Base-by-base conservation (phyloP, 2,113 vertebrate genomes). In the Phrynocephalus versicolor region DNA sequence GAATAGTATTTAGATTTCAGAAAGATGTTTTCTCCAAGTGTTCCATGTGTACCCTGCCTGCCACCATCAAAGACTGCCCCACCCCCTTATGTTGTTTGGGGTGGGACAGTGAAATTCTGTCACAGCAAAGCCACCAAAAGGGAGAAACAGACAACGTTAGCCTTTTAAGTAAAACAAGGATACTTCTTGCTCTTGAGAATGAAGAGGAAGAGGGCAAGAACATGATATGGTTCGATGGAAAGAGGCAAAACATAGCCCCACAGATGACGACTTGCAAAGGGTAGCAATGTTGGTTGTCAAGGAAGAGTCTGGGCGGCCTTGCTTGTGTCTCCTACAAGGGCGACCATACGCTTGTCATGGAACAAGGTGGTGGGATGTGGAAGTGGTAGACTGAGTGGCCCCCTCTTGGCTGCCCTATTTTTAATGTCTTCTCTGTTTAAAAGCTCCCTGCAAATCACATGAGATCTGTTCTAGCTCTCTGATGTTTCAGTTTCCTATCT, bases 1-100 rank as follows among this genome's bases (percentile, higher is more conserved):
- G 65, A 41, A n/a, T 70, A 85, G 71, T 79, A 79, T 41, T 85
- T 85, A 41, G 51, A 62, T 85, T 60, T 71, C 69, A 27, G 30
- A 79, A 64, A 72, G n/a, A 73, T 64, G 37, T 62, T 85, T 85
- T 27, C 72, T 72, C 76, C 57, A 64, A 64, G 55, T 72, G 67
- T 64, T 72, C 15, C 5, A 25, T 30, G 39, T 78, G 33, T 70
- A n/a, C n/a, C n/a, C n/a, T 23, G 35, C 33, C 55, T 85, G 55
- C 15, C 23, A 16, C 23, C 14, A 71, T 41, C 51, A 45, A 79
- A 79, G 69, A 18, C 23, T 76, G 30, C 30, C 33, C 41, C 58
- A 21, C 3, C 37, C 37, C 67, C 37, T 71, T 16, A 3, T 74
- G 19, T 85, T 79, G 35, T 64, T 79, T 85, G 30, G 30, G 57